phyloP scores from a whole-genome alignment of 53 echinoderm and acorn worm species.

The Echinometra lucunter region DNA sequence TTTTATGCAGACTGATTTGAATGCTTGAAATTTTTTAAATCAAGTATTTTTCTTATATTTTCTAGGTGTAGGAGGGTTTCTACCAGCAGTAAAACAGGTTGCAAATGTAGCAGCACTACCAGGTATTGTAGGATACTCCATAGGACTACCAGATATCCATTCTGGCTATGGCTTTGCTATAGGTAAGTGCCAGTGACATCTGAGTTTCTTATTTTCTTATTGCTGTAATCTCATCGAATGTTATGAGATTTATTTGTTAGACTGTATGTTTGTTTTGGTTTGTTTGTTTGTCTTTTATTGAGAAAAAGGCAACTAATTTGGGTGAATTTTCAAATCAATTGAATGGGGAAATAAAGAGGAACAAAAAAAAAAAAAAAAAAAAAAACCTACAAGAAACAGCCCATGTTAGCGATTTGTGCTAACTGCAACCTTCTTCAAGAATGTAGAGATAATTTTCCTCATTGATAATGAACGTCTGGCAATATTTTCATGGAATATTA shows the following conservation, averaged over 20 bases:
- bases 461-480: background rate
- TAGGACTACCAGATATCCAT: constrained; percentile 94
- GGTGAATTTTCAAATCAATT: background rate
- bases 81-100: constrained; percentile 97
- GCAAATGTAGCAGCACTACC: constrained; percentile 97
- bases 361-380: background rate
- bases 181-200: constrained; percentile 73
- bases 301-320: background rate
- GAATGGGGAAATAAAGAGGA: background rate
- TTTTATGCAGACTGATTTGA: no score
- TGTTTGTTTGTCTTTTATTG: no score
- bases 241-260: no score
- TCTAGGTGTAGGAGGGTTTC: constrained; percentile 90
- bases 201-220: background rate
- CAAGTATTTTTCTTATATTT: background rate
- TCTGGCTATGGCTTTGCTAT: constrained; percentile 99
- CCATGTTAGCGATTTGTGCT: background rate
- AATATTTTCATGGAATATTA: background rate
- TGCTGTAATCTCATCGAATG: no score
- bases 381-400: no score
- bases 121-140: constrained; percentile 90
- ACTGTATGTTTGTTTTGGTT: no score
- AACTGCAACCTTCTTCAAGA: background rate
- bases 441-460: background rate
- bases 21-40: no score